Conservation (phyloP, 2,888 invertebrate genomes). For the Exocentrus adspersus region DNA sequence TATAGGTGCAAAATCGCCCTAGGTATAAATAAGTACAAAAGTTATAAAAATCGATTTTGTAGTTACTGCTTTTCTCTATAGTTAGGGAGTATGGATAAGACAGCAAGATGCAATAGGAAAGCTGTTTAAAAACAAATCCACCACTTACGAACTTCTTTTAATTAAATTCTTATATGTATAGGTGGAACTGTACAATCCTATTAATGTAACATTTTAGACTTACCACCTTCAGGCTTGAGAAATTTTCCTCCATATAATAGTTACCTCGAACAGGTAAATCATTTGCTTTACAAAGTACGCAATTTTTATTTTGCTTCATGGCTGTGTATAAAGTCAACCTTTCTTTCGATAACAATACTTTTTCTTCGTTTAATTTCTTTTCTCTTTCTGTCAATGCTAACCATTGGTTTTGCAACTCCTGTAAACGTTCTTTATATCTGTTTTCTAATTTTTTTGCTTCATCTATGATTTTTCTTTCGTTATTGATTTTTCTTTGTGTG, state of each 20-base stretch:
- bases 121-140: too few species aligned
- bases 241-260: constrained; percentile 17
- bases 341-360: constrained; percentile 70
- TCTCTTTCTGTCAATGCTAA: constrained; percentile 68
- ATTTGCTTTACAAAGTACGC: constrained; percentile 55
- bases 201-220: background rate
- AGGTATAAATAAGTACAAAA: too few species aligned
- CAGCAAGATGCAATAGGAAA: too few species aligned
- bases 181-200: too few species aligned
- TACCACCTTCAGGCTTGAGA: constrained; percentile 31
- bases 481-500: constrained; percentile 67
- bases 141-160: too few species aligned
- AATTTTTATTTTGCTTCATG: constrained; percentile 63
- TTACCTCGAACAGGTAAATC: constrained; percentile 24
- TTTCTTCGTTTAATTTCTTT: constrained; percentile 71
- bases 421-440: constrained; percentile 68
- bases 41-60: too few species aligned
- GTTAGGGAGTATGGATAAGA: too few species aligned
- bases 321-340: constrained; percentile 68
- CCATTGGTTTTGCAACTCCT: constrained; percentile 69
- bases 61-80: too few species aligned
- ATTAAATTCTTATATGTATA: too few species aligned
- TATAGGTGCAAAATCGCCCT: too few species aligned
- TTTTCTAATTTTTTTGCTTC: constrained; percentile 62
- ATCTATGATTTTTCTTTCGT: constrained; percentile 66